These are phyloP conservation scores for Cyanoliseus patagonus DNA, from an alignment of 2,113 vertebrate genomes.

Conservation along the genomic window DNA sequence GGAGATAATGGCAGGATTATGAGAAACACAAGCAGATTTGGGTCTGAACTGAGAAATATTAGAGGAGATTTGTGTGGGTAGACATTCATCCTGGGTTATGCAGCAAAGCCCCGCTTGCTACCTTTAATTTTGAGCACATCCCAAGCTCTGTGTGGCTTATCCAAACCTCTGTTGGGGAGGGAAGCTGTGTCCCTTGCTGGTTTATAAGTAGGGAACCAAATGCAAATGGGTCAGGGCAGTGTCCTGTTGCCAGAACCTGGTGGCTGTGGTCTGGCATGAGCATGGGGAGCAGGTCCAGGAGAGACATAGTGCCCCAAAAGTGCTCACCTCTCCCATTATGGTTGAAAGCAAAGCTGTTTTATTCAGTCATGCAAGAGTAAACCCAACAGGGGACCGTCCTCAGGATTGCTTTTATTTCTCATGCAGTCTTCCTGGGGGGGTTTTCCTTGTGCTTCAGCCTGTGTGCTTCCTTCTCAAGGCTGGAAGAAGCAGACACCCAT, in stretches of 20 bases:
- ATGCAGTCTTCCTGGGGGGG: background rate
- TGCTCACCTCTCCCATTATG: background rate
- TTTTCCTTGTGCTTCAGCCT: background rate
- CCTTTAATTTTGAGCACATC: background rate
- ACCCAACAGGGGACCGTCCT: background rate
- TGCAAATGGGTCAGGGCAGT: background rate
- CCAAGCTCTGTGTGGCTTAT: background rate
- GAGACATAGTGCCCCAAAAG: background rate
- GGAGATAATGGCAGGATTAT: background rate
- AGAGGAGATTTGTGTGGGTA: background rate
- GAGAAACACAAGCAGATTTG: background rate
- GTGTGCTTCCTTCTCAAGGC: background rate
- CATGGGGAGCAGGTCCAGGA: background rate
- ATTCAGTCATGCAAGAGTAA: background rate
- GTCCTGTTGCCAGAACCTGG: background rate
- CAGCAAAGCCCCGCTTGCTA: background rate
- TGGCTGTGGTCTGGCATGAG: background rate
- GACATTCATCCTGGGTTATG: background rate
- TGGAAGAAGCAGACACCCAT: background rate
- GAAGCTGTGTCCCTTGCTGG: background rate
- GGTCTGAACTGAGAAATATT: background rate
- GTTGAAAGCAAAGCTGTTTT: background rate
- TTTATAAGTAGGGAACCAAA: background rate
- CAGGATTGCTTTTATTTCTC: background rate
- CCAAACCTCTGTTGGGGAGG: background rate